phyloP scores from a whole-genome alignment of 2,797 vertebrate genomes.

The Gymnoscopelus microlampas region DNA sequence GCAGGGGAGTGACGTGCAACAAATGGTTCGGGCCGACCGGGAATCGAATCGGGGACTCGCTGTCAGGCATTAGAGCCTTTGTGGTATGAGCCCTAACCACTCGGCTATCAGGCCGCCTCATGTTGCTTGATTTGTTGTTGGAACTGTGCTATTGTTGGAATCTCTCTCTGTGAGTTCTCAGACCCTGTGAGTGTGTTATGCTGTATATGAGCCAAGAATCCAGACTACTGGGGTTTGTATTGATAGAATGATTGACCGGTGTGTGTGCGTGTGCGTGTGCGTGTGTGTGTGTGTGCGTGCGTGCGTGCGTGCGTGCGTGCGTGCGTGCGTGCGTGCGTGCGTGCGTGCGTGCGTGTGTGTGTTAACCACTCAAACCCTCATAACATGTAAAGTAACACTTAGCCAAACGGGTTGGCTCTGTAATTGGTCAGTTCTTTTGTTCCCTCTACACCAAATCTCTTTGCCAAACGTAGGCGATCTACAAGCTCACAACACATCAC shows the following conservation, averaged over 20 bases:
- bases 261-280: conserved; percentile 18
- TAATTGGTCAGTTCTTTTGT: too few relatives aligned
- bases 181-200: conserved; percentile 24
- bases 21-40: background rate
- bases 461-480: conserved; percentile 51
- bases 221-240: conserved; percentile 37
- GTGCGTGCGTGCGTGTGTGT: too few relatives aligned
- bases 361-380: too few relatives aligned
- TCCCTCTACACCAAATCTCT: background rate
- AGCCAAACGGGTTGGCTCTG: too few relatives aligned
- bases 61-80: too few relatives aligned
- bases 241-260: conserved; percentile 47
- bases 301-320: conserved; percentile 18
- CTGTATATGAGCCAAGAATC: conserved; percentile 44
- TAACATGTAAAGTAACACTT: too few relatives aligned
- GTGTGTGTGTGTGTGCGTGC: too few relatives aligned
- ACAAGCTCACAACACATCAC: conserved; percentile 23
- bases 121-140: too few relatives aligned
- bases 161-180: conserved; percentile 22
- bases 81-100: too few relatives aligned
- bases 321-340: background rate
- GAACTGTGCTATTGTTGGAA: background rate
- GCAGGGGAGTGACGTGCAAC: background rate
- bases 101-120: too few relatives aligned
- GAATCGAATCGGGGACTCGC: too few relatives aligned